Evolutionary conservation across 2,797 vertebrate genomes (phyloP).

Genomic region (Sebastes hubbsi): DNA sequence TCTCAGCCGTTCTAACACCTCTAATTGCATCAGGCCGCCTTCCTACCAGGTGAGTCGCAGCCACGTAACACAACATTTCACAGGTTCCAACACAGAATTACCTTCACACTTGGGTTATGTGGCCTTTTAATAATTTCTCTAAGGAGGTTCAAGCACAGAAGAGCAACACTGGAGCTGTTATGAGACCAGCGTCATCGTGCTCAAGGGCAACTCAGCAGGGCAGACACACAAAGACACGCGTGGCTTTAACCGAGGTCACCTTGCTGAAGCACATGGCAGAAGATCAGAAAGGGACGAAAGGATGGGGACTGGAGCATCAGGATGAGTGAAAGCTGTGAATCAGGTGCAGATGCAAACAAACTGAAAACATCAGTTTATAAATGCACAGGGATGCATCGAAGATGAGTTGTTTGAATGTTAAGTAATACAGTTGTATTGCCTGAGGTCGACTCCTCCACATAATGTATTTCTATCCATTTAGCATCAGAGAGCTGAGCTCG

Average conservation of each 20-base stretch:
- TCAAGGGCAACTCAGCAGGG: neutral
- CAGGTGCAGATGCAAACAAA: neutral
- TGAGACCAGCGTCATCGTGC: neutral
- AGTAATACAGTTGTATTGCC: slow-evolving; percentile 5
- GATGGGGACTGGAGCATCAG: neutral
- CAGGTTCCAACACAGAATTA: neutral
- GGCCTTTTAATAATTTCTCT: neutral
- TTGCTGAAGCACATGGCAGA: neutral
- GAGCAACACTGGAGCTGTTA: neutral
- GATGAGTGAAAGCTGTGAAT: neutral
- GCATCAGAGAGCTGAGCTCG: neutral
- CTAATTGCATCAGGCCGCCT: neutral
- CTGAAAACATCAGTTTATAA: slow-evolving; percentile 8
- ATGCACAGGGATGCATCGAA: neutral
- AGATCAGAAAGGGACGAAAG: slow-evolving; percentile 8
- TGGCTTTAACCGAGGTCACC: neutral
- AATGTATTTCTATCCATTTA: slow-evolving; percentile 15
- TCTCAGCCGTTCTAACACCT: slow-evolving; percentile 13
- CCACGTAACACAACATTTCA: slow-evolving; percentile 9
- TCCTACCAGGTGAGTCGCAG: slow-evolving; percentile 12
- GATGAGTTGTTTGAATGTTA: slow-evolving; percentile 6
- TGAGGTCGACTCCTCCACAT: neutral
- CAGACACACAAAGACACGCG: neutral
- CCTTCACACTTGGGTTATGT: neutral
- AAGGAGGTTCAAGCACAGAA: neutral